Base-by-base conservation (phyloP, 2,888 invertebrate genomes). In the Dugesia japonica region DNA sequence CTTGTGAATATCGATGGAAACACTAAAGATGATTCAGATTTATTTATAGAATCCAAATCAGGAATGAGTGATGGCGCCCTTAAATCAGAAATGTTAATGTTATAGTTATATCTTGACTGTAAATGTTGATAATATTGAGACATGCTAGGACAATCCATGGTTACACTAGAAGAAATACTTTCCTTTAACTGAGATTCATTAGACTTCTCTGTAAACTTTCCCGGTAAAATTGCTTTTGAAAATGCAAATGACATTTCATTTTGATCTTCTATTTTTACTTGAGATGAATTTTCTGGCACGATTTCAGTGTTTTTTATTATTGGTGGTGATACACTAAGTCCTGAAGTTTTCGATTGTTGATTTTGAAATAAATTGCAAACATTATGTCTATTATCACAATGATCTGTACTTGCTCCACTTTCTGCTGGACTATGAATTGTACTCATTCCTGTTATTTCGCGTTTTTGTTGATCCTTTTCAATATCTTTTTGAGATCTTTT, bases 21-120 rank as follows among this genome's bases (percentile, higher is more conserved):
- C 7, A 56, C 56, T n/a, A 56, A 56, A 13, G 56, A 56, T 9
- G 56, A 56, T 56, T 56, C 56, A n/a, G 56, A 56, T 56, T 56
- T 56, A n/a, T 56, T 56, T 4, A 56, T 56, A n/a, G 56, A 56
- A 56, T 56, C 56, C n/a, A 56, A 56, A n/a, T 56, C 56, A 56
- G 56, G 56, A 23, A 56, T 56, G n/a, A 56, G 56, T n/a, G 56
- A 56, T 1, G 56, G 56, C 4, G 56, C 56, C 17, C 56, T 4
- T n/a, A 56, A 56, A 23, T 56, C 56, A 23, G 56, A 56, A 20
- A 56, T 56, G 23, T 56, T 56, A n/a, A 56, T 56, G 17, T 56
- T 56, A 56, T 56, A 56, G 17, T 23, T 56, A 23, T 56, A 56
- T 56, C 56, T 56, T n/a, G 56, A 56, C 17, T 56, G 56, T 23